Conservation (phyloP, 1,140 invertebrate genomes). For the Caenorhabditis latens region DNA sequence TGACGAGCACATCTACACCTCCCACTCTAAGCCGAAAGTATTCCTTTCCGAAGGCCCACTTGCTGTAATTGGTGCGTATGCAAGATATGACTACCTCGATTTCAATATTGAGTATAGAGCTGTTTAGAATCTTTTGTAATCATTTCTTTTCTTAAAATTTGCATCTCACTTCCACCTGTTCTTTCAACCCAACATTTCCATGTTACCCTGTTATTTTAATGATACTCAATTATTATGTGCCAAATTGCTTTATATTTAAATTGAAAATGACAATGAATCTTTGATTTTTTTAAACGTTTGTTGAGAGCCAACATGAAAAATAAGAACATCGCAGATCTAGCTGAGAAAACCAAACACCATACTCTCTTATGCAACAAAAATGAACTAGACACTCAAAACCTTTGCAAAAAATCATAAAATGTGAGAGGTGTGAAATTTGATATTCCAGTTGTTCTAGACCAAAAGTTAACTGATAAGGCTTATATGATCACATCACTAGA, state of each 20-base stretch:
- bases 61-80: constrained; percentile 29
- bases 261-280: background rate
- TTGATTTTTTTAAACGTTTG: background rate
- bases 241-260: constrained; percentile 21
- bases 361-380: no score
- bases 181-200: background rate
- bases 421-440: no score
- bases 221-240: constrained; percentile 50
- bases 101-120: constrained; percentile 35
- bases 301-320: no score
- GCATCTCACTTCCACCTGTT: background rate
- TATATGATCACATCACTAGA: background rate
- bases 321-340: no score
- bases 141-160: background rate
- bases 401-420: no score
- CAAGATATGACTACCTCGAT: constrained; percentile 31
- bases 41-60: background rate
- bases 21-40: background rate
- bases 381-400: background rate
- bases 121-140: background rate
- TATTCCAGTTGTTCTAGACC: background rate
- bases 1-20: constrained; percentile 28
- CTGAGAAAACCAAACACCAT: no score
- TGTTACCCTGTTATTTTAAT: background rate
- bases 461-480: constrained; percentile 12